Evolutionary conservation across 2,113 vertebrate species (phyloP).

Genomic region (Atlantisia rogersi): DNA sequence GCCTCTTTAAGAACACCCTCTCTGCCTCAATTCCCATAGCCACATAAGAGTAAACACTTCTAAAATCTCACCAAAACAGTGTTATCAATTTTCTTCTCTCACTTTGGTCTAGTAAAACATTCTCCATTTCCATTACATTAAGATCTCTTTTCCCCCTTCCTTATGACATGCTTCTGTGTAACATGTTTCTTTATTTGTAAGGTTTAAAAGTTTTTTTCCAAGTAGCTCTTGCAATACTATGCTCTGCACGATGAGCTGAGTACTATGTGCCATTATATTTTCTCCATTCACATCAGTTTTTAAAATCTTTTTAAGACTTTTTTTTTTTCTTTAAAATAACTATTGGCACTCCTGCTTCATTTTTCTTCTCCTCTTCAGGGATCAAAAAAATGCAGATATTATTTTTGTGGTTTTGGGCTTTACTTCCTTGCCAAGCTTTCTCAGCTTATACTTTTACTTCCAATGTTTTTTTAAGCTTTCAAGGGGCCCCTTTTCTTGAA

Average conservation of each 20-base stretch:
- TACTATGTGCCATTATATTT: not conserved
- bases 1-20: not conserved
- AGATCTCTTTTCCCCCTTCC: not conserved
- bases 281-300: conserved; percentile 15
- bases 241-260: not conserved
- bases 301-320: not conserved
- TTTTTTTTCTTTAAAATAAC: not conserved
- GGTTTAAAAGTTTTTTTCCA: not conserved
- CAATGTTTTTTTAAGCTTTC: conserved; percentile 55
- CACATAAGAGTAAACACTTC: not conserved
- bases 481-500: conserved; percentile 56
- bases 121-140: not conserved
- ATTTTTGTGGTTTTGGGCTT: conserved; percentile 65
- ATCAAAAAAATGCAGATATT: conserved; percentile 66
- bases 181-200: not conserved
- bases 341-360: conserved; percentile 51
- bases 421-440: conserved; percentile 54
- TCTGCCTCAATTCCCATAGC: not conserved
- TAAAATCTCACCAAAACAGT: not conserved
- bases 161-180: not conserved
- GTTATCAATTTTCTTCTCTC: not conserved
- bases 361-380: conserved; percentile 55
- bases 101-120: not conserved
- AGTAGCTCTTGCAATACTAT: not conserved
- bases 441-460: conserved; percentile 36